A percentile compares a stretch with the other conserved stretches of the same genome.
Conservation (phyloP, 1,140 invertebrate genomes). For the Leptopilina clavipes region DNA sequence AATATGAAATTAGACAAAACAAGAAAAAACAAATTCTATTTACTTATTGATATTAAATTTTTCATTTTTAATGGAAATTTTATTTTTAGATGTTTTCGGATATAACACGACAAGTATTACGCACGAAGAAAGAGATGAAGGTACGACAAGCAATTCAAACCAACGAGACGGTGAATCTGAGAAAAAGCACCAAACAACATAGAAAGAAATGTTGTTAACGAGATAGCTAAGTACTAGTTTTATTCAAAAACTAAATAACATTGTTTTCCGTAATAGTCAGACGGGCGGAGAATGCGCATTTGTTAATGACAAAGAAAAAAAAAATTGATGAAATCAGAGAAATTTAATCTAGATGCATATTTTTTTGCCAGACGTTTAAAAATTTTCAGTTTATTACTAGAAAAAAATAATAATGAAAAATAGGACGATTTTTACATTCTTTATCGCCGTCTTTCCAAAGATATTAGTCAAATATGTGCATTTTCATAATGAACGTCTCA, state of each 20-base stretch:
- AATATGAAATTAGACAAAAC: no score
- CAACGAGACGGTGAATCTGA: conserved; percentile 76
- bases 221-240: conserved; percentile 51
- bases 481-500: conserved; percentile 36
- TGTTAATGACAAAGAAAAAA: conserved; percentile 57
- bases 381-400: no score
- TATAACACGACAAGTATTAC: conserved; percentile 82
- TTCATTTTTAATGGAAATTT: no score
- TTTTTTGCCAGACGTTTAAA: conserved; percentile 38
- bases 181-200: conserved; percentile 72
- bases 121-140: conserved; percentile 80
- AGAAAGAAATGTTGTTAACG: conserved; percentile 74
- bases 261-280: conserved; percentile 56
- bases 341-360: no score
- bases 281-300: conserved; percentile 62
- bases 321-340: no score
- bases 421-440: conserved; percentile 45
- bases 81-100: conserved; percentile 83
- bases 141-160: conserved; percentile 78
- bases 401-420: background rate
- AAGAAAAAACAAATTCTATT: no score
- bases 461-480: conserved; percentile 36
- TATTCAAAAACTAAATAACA: conserved; percentile 51
- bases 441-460: conserved; percentile 37
- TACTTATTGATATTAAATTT: no score